Percentiles rank a stretch among this genome's conserved stretches.
Conservation (phyloP, 2,113 vertebrate species). For the Chionis minor region DNA sequence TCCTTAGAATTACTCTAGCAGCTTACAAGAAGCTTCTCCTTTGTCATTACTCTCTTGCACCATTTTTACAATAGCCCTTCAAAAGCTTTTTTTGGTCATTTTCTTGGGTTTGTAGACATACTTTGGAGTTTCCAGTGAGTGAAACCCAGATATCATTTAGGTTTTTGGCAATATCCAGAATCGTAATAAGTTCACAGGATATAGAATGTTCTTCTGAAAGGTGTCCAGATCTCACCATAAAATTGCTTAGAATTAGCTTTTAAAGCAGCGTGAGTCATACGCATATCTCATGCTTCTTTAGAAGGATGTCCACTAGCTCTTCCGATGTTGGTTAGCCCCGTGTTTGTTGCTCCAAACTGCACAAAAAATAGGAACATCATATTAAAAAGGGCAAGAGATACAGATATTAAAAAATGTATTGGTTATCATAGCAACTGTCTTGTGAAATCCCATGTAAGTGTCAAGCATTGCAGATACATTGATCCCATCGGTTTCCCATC, state of each 20-base stretch:
- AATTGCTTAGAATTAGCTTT: neutral
- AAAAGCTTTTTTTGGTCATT: neutral
- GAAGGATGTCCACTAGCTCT: neutral
- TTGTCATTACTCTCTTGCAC: neutral
- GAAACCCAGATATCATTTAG: neutral
- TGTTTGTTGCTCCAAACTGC: neutral
- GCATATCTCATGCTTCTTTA: neutral
- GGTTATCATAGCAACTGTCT: accelerated
- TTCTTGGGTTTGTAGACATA: neutral
- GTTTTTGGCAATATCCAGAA: neutral
- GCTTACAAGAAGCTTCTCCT: neutral
- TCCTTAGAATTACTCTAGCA: neutral
- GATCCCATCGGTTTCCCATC: neutral
- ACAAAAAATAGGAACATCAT: neutral
- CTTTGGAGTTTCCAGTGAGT: neutral
- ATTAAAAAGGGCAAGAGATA: neutral
- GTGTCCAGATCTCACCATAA: neutral
- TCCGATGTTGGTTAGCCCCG: neutral
- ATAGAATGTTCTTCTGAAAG: neutral
- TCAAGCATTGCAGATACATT: neutral
- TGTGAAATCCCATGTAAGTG: neutral
- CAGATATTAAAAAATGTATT: neutral
- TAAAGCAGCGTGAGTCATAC: neutral
- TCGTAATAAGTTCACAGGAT: too few species aligned
- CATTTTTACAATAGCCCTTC: neutral